Base-by-base conservation (phyloP, 2,888 invertebrate species). In the Drosophila suboccidentalis region DNA sequence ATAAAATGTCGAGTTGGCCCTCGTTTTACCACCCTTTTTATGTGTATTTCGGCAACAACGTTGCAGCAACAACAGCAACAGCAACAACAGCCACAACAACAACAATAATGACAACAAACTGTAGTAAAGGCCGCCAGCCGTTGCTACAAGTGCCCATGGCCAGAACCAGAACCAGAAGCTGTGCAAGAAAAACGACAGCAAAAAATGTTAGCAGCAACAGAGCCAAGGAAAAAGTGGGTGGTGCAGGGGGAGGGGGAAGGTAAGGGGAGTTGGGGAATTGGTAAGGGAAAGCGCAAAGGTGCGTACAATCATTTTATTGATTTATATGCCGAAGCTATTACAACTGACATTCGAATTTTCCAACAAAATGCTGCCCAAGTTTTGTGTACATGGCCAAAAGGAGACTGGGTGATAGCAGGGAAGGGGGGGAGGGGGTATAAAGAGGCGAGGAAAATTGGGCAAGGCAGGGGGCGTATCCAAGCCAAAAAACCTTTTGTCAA, bases 291-390 rank as follows among this genome's bases (percentile, higher is more conserved):
- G 78, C 81, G 76, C 78, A 84, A 87, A 87, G 87, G 87, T 87
- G 89, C 87, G 89, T 87, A 89, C 89, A 89, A 87, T 87, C 86
- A 87, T 90, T 90, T 90, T 91, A 91, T 91, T 91, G 90, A 91
- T 91, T 91, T 91, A 91, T 91, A 90, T 91, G 90, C 90, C 89
- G 82, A 91, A 88, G 88, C 85, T 89, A 91, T 91, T 90, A 90
- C 90, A 90, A 90, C 88, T 90, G 90, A 87, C 90, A 89, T 90
- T 82, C 87, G 85, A 89, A 80, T 88, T 85, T 85, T 87, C 83
- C 82, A 83, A 82, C 82, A 69, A 78, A 82, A 80, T 80, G 78
- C 80, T 66, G 67, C 72, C 63, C 77, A 77, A 77, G 53, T 77
- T 77, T 54, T 58, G 58, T 72, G 60, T 66, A 77, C 63, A 72